A percentile compares a stretch with the other conserved stretches of the same genome.
Evolutionary conservation across 2,888 invertebrate species (phyloP).

Genomic region (Oithona nana): DNA sequence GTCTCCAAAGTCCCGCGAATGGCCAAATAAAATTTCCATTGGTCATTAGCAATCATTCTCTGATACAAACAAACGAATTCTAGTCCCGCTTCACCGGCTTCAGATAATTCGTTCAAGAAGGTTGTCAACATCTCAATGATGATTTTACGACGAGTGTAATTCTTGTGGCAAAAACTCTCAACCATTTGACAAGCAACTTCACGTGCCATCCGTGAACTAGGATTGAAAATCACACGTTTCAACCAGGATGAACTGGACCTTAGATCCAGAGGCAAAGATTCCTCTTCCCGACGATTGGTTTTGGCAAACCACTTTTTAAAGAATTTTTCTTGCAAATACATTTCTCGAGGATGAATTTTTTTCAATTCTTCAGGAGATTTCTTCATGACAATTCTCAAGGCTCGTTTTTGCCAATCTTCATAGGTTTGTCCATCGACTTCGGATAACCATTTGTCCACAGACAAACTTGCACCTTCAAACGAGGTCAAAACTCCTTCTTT

Average conservation of each 20-base stretch:
- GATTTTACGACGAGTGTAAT: constrained; percentile 26
- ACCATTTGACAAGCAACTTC: constrained; percentile 75
- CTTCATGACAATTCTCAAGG: constrained; percentile 17
- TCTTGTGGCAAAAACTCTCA: constrained; percentile 35
- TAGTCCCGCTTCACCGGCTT: constrained; percentile 73
- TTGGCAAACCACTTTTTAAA: constrained; percentile 43
- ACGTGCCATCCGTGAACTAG: constrained; percentile 67
- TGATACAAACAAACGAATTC: constrained; percentile 77
- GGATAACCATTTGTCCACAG: constrained; percentile 50
- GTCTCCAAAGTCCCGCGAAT: constrained; percentile 63
- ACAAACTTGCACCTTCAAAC: constrained; percentile 31
- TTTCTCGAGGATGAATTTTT: constrained; percentile 24
- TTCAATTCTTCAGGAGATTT: constrained; percentile 22
- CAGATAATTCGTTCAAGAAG: constrained; percentile 64
- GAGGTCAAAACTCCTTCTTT: neutral
- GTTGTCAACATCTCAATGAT: constrained; percentile 68
- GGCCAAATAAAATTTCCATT: constrained; percentile 85
- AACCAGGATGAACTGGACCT: constrained; percentile 53
- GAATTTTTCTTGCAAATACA: constrained; percentile 56
- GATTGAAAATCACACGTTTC: constrained; percentile 75
- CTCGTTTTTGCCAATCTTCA: constrained; percentile 43
- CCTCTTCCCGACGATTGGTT: constrained; percentile 19
- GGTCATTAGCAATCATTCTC: constrained; percentile 49
- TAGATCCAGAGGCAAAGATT: neutral
- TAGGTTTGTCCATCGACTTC: constrained; percentile 49